Base-by-base conservation (phyloP, 1,140 invertebrate genomes). In the Zaprionus capensis region DNA sequence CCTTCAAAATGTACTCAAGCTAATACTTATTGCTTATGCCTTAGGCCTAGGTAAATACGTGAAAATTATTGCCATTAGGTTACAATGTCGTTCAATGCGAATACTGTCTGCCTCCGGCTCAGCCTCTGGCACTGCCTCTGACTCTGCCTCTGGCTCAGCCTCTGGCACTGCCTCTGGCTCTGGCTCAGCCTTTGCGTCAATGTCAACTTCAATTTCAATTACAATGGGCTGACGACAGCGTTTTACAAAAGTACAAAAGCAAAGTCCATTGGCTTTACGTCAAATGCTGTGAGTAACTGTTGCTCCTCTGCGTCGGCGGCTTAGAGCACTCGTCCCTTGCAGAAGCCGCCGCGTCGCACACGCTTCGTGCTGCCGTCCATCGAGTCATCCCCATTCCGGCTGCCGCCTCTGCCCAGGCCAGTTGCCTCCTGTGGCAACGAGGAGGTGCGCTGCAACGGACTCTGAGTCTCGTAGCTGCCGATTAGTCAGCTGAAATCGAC, bases 401-500 rank as follows among this genome's bases (percentile, higher is more conserved):
- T 67, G 55, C 53, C 51, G 46, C 55, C 24, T 17, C 31, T 20
- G 56, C 31, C 65, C 53, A 49, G 17, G n/a, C 14, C 28, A 20
- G 12, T 55, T 0, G 67, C 55, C 3, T 90, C 81, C 34, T 90
- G 82, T 5, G 91, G 81, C 79, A 91, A 64, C 44, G 91, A 91
- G 26, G 78, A 41, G 24, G 85, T 92, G 7, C 81, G 75, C 49
- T 90, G 81, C 70, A 91, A 38, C 9, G 91, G 75, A 75, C 78
- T 75, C 46, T 51, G 46, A 51, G 73, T 22, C 53, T 91, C 83
- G 26, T 88, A 85, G 68, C 68, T 90, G 61, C 83, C 78, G 71
- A 92, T 85, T 82, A 92, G 87, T 92, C 91, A 92, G 78, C 90
- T 91, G 41, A 92, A 92, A 31, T 92, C 87, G 6, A 85, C 91